Conservation (phyloP, 2,113 vertebrate species). For the Pangasianodon hypophthalmus region DNA sequence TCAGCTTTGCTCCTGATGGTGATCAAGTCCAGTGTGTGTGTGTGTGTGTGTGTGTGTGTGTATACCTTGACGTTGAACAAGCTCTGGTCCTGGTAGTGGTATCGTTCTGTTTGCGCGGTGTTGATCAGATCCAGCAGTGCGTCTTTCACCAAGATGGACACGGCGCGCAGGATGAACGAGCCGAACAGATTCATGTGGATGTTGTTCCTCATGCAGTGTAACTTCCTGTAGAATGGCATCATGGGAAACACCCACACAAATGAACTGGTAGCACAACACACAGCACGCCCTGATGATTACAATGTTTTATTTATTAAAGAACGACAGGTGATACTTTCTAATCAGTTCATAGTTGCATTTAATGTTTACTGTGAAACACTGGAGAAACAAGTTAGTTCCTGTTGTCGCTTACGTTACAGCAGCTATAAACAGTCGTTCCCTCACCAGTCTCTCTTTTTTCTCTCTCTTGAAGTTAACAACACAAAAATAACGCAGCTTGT, state of each 20-base stretch:
- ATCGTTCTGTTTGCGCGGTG: slow-evolving; percentile 75
- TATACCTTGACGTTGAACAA: slow-evolving; percentile 82
- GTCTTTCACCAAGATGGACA: slow-evolving; percentile 91
- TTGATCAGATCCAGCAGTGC: slow-evolving; percentile 81
- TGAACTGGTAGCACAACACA: too few relatives aligned
- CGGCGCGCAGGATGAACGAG: slow-evolving; percentile 91
- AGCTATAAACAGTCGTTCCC: neutral
- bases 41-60: slow-evolving; percentile 23
- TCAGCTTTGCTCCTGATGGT: neutral
- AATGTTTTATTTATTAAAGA: neutral
- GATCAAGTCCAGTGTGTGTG: neutral
- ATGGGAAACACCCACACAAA: neutral
- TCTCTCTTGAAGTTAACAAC: too few relatives aligned
- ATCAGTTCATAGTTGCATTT: neutral
- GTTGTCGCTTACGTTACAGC: neutral
- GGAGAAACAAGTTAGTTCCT: neutral
- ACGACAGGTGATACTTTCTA: neutral
- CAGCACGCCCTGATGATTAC: neutral
- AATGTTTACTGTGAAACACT: neutral
- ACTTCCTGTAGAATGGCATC: slow-evolving; percentile 76
- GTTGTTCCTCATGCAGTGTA: slow-evolving; percentile 94
- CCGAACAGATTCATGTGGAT: slow-evolving; percentile 96
- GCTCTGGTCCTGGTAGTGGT: slow-evolving; percentile 75
- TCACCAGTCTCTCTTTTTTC: too few relatives aligned
- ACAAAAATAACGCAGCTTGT: too few relatives aligned